Base-by-base conservation (phyloP, 2,113 vertebrate species). In the Steatornis caripensis region DNA sequence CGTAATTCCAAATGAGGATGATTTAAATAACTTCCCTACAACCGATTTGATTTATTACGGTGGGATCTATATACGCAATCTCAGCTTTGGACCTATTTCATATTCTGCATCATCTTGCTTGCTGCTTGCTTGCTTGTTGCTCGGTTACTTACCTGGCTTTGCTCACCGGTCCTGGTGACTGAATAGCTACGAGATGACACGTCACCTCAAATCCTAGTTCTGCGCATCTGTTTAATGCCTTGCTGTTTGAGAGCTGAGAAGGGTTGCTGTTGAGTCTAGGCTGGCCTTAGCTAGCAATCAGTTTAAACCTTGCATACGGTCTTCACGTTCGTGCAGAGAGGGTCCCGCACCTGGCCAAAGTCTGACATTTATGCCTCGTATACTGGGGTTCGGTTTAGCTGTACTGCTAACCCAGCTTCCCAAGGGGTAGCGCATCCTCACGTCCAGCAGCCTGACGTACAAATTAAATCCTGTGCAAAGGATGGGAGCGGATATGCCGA, bases 51-150 rank as follows among this genome's bases (percentile, higher is more conserved):
- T 64, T 39, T 22, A 1, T 37, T 26, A 1, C 3, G 78, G 24
- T 49, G 58, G 51, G 27, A 11, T 36, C 45, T 82, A 2, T 2
- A 3, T 2, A 3, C 18, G 12, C 34, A 7, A 4, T 14, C 6
- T 43, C 48, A 45, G 43, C 84, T 88, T 49, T 24, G 41, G 66
- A 32, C 55, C 66, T 46, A 29, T 48, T 57, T 58, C 37, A 5
- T 15, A 1, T 39, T 61, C 48, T 61, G 34, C 74, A 62, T 69
- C 66, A 23, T 43, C 79, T 74, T 9, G 74, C 89, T 94, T 91
- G 60, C 66, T n/a, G 66, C 78, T 88, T 84, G 76, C 74, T 93
- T 82, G 93, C 78, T 72, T 75, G 43, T 37, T 36, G 72, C 66
- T 74, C 66, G 4, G 53, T 68, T 45, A 9, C 60, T 78, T 32